These are phyloP conservation scores for Acanthiza pusilla DNA, from an alignment of 2,797 vertebrate genomes.

Conservation along the genomic window DNA sequence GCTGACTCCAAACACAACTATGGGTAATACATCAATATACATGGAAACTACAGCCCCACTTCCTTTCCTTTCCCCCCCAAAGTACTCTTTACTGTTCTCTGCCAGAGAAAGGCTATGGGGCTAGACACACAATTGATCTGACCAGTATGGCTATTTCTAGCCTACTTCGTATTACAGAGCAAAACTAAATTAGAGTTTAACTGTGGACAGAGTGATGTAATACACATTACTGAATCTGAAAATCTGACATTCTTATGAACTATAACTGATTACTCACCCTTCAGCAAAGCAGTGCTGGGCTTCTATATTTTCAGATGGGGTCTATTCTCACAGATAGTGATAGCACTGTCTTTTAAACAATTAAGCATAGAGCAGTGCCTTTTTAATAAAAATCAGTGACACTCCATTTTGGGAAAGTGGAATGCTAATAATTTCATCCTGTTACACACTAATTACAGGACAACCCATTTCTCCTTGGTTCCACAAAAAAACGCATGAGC, in stretches of 20 bases:
- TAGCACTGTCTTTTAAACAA: not conserved
- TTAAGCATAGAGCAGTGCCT: not conserved
- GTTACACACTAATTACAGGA: not conserved
- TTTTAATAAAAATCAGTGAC: not conserved
- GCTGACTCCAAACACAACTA: not conserved
- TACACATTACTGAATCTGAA: not conserved
- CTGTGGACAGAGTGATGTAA: not conserved
- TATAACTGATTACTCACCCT: not conserved
- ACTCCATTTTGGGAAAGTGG: not conserved
- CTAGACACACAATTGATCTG: not conserved
- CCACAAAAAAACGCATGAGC: not conserved
- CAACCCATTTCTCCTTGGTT: not conserved
- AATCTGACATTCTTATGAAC: not conserved
- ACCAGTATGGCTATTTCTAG: not conserved
- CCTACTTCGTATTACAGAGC: not conserved
- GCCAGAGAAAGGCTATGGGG: not conserved
- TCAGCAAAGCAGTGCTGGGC: not conserved
- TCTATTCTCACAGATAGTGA: not conserved
- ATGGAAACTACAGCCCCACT: not conserved
- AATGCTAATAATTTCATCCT: not conserved
- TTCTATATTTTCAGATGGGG: not conserved
- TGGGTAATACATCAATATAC: not conserved
- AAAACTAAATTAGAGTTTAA: not conserved
- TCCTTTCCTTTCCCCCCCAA: not conserved
- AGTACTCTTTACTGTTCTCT: not conserved